These are phyloP conservation scores for Pangasius macronema DNA, from an alignment of 2,797 vertebrate species.

Conservation along the genomic window DNA sequence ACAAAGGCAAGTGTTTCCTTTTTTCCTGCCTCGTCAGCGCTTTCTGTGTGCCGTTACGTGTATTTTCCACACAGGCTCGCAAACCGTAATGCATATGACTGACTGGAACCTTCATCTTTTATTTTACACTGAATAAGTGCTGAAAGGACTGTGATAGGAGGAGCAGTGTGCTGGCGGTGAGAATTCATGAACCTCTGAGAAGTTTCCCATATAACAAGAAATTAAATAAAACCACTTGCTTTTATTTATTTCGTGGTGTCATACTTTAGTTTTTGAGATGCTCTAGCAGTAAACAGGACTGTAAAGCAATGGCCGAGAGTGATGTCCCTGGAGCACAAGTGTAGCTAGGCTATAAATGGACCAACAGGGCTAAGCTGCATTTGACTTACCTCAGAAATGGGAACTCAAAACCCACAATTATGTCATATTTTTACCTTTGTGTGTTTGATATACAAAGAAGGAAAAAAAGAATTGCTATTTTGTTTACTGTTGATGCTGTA, in stretches of 20 bases:
- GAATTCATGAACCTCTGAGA: neutral
- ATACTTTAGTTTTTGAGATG: neutral
- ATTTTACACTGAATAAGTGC: slow-evolving; percentile 12
- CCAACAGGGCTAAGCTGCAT: neutral
- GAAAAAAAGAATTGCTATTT: neutral
- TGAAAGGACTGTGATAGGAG: neutral
- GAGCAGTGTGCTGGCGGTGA: neutral
- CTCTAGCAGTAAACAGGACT: neutral
- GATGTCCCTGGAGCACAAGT: neutral
- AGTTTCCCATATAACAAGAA: neutral
- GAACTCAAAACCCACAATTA: neutral
- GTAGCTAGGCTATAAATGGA: neutral
- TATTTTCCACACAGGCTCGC: neutral
- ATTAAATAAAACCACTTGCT: neutral
- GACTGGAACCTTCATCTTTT: slow-evolving; percentile 1
- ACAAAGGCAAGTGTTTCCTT: slow-evolving; percentile 43
- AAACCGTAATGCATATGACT: neutral
- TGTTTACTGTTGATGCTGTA: neutral
- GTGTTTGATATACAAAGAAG: neutral
- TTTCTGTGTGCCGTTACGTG: slow-evolving; percentile 40
- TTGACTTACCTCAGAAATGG: neutral
- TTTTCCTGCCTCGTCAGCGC: neutral
- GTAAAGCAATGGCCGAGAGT: neutral
- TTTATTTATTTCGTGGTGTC: neutral
- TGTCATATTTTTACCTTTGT: neutral